Conservation (phyloP, 2,113 vertebrate species). For the Amphiprion ocellaris region DNA sequence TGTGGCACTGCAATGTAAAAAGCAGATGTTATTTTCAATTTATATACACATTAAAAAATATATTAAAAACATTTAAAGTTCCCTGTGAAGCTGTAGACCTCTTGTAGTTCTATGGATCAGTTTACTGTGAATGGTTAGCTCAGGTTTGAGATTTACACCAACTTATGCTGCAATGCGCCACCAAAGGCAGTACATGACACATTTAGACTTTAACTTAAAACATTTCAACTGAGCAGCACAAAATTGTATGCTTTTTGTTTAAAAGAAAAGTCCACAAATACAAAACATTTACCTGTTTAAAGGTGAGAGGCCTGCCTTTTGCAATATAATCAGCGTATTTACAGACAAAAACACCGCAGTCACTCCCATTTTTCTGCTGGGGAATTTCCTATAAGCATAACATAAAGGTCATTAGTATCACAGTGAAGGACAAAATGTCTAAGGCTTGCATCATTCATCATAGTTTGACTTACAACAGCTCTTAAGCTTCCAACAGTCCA, state of each 20-base stretch:
- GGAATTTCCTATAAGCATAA: conserved; percentile 89
- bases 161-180: not conserved
- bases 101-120: no score
- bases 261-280: not conserved
- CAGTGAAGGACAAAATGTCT: not conserved
- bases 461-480: conserved; percentile 80
- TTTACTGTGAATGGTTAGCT: no score
- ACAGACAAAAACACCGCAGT: conserved; percentile 95
- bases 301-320: conserved; percentile 88
- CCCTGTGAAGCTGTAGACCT: not conserved
- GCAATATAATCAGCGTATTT: conserved; percentile 93
- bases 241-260: not conserved
- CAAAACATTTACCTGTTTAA: conserved; percentile 87
- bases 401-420: not conserved
- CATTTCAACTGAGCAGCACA: no score
- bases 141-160: not conserved
- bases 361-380: conserved; percentile 92
- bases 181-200: not conserved
- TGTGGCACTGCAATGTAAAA: conserved; percentile 86
- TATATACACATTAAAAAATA: not conserved
- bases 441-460: not conserved
- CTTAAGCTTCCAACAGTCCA: conserved; percentile 89
- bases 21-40: conserved; percentile 7
- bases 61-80: conserved; percentile 51
- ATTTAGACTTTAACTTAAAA: not conserved